Evolutionary conservation across 2,113 vertebrate genomes (phyloP).

Genomic region (Acrocephalus arundinaceus): DNA sequence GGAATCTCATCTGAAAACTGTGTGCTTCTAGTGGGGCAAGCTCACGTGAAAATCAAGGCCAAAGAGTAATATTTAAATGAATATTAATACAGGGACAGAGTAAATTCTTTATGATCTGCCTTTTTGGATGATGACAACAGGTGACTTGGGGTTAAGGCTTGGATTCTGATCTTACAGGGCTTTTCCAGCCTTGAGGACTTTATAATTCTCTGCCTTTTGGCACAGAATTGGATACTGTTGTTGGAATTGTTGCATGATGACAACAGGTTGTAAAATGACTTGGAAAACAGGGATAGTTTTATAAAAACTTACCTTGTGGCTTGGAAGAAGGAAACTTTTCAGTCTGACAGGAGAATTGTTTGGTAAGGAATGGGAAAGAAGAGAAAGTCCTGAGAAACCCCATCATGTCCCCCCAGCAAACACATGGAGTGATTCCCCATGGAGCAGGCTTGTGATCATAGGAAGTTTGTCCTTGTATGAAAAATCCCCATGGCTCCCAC

Average conservation of each 20-base stretch:
- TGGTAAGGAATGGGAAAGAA: background rate
- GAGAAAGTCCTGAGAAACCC: background rate
- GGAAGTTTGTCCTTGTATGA: background rate
- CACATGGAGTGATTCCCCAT: rapidly evolving
- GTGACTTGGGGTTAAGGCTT: rapidly evolving
- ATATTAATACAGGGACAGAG: background rate
- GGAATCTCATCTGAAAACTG: background rate
- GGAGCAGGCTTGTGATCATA: background rate
- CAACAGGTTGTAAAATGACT: background rate
- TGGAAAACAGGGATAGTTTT: background rate
- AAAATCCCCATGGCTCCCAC: background rate
- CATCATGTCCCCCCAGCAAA: background rate
- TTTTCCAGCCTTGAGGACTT: background rate
- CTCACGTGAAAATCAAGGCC: background rate
- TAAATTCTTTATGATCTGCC: background rate
- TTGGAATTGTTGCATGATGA: background rate
- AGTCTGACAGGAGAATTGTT: background rate
- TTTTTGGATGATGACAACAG: background rate
- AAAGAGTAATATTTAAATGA: background rate
- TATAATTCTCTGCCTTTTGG: background rate
- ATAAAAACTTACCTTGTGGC: too few relatives aligned
- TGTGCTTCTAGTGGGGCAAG: background rate
- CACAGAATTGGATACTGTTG: background rate
- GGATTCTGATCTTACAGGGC: background rate
- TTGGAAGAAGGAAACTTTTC: background rate